These are phyloP conservation scores for Drosophila ambigua DNA, from an alignment of 1,140 invertebrate genomes.

Conservation along the genomic window DNA sequence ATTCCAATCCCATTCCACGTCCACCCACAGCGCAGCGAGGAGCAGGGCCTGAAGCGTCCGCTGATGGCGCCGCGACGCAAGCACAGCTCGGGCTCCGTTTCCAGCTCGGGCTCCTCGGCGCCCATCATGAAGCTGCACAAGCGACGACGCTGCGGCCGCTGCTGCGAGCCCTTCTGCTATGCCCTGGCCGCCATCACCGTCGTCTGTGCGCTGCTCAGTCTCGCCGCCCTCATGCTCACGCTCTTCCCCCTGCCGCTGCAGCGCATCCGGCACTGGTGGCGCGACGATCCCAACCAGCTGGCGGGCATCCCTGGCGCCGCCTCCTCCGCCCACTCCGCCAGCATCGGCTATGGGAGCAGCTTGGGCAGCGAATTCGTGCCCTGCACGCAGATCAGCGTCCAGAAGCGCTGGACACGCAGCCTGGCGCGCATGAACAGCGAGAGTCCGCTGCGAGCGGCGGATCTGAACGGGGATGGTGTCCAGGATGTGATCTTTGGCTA, in stretches of 20 bases:
- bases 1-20: too few species aligned
- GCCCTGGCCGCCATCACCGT: constrained; percentile 86
- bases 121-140: constrained; percentile 84
- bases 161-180: constrained; percentile 87
- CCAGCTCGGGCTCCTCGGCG: constrained; percentile 69
- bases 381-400: constrained; percentile 88
- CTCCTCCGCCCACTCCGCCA: neutral
- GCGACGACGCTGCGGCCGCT: constrained; percentile 84
- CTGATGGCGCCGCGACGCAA: constrained; percentile 89
- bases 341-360: constrained; percentile 58
- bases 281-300: constrained; percentile 43
- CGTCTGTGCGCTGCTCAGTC: constrained; percentile 85
- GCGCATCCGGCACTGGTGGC: constrained; percentile 86
- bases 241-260: constrained; percentile 87
- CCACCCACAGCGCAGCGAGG: constrained; percentile 87
- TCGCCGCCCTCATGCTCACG: constrained; percentile 88
- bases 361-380: constrained; percentile 85
- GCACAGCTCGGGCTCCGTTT: constrained; percentile 75
- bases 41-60: constrained; percentile 89
- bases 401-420: constrained; percentile 89
- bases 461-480: constrained; percentile 90
- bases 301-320: constrained; percentile 2
- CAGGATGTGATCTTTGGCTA: constrained; percentile 92
- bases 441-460: constrained; percentile 88
- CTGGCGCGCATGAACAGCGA: constrained; percentile 91